Evolutionary conservation across 1,140 invertebrate genomes (phyloP), one percentile per base, ranked within the genome.

Genomic region (Pseudomyrmex cubaensis): DNA sequence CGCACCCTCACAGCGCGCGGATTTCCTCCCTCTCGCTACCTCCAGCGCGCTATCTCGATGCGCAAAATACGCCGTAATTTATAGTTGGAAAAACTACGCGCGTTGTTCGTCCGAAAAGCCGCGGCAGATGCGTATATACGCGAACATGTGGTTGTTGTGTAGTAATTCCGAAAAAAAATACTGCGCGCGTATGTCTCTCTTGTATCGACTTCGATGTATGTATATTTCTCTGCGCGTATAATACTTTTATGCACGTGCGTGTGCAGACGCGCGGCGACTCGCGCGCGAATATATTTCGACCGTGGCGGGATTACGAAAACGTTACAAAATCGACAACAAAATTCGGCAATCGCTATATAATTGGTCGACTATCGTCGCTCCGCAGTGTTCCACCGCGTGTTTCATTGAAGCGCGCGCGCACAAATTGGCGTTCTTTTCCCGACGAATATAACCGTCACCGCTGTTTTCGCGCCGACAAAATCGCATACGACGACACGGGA

Each of bases 111-210:
- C 35, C 76, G 54, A 70, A 78, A 78, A 70, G 10, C 76, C 64
- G 35, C 35, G 48, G 25, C 73, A 57, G 75, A 77, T 77, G 63
- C 50, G 63, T 44, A 35, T 35, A 35, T 35, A 48, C 17, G 52
- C 48, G 9, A 25, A 20, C n/a, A n/a, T 35, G 64, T 22, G 52
- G 66, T 20, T 70, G 44, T 78, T 78, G 35, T 35, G 35, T 78
- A 78, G 54, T 70, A 78, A 78, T 78, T 78, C 52, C 56, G 73
- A 78, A 78, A 78, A 76, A 78, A 78, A 78, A 20, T 44, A 69
- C 10, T 44, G 22, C 35, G 25, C 17, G 25, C 17, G 17, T 20
- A 13, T 9, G 7, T 63, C 22, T 35, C 15, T 15, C 25, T 8
- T n/a, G n/a, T n/a, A n/a, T n/a, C n/a, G n/a, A n/a, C n/a, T n/a